A percentile compares a stretch with the other conserved stretches of the same genome.
Evolutionary conservation across 2,797 vertebrate species (phyloP).

Genomic region (Alca torda): DNA sequence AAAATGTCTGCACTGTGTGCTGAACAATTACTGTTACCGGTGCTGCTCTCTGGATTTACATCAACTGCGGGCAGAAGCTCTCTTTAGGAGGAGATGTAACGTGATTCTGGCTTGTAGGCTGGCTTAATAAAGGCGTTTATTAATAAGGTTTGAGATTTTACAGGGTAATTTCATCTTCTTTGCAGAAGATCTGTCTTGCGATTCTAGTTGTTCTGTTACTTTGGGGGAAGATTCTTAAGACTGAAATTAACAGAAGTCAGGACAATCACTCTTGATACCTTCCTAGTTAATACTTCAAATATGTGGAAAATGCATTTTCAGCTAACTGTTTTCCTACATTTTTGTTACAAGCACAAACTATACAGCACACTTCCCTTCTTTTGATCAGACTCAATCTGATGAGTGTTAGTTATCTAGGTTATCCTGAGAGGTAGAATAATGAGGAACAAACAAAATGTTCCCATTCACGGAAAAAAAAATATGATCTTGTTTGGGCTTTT

Average conservation of each 20-base stretch:
- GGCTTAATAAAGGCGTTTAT: neutral
- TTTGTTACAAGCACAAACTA: neutral
- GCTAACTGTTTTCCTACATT: accelerated
- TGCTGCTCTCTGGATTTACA: neutral
- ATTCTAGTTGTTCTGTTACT: neutral
- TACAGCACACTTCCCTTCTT: neutral
- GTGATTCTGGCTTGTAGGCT: neutral
- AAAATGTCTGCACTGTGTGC: neutral
- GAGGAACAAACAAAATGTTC: neutral
- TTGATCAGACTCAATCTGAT: neutral
- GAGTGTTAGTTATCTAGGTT: neutral
- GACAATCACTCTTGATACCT: neutral
- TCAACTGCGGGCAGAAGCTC: neutral
- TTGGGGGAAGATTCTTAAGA: neutral
- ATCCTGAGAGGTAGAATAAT: neutral
- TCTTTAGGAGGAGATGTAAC: neutral
- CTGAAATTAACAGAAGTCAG: neutral
- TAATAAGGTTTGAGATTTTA: neutral
- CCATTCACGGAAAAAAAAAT: neutral
- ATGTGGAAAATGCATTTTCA: neutral
- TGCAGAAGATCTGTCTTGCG: neutral
- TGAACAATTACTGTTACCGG: neutral
- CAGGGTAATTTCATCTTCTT: neutral
- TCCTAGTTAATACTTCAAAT: neutral
- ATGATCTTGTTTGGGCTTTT: neutral